A percentile compares a stretch with the other conserved stretches of the same genome.
Evolutionary conservation across 2,888 invertebrate genomes (phyloP).

Genomic region (Leptogaster cylindrica): DNA sequence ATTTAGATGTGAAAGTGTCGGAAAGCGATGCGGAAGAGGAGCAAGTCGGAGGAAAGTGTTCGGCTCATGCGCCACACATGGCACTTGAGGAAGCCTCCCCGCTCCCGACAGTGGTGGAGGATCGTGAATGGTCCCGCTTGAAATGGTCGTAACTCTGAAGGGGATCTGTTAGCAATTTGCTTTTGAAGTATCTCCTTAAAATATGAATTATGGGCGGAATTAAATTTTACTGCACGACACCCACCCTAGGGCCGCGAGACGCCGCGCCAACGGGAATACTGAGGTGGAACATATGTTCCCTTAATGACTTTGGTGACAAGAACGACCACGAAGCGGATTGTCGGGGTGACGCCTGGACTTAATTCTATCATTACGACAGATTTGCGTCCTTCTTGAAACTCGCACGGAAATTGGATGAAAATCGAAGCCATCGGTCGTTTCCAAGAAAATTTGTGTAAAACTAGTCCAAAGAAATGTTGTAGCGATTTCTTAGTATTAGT

Average conservation of each 20-base stretch:
- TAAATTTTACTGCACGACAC: slow-evolving; percentile 22
- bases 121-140: not conserved
- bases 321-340: not conserved
- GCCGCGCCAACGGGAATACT: not conserved
- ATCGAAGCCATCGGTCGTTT: no score
- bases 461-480: no score
- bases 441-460: no score
- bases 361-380: slow-evolving; percentile 23
- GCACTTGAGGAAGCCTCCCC: no score
- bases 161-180: slow-evolving; percentile 26
- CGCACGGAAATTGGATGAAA: no score
- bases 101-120: slow-evolving; percentile 11
- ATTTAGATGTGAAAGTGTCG: no score
- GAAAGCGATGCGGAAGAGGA: no score
- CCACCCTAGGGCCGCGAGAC: not conserved
- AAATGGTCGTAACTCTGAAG: not conserved
- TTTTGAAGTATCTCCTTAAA: slow-evolving; percentile 24
- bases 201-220: slow-evolving; percentile 17
- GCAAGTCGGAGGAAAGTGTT: no score
- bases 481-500: no score
- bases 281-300: slow-evolving; percentile 11
- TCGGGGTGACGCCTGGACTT: slow-evolving; percentile 9
- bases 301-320: slow-evolving; percentile 4
- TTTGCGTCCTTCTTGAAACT: no score
- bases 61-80: no score